Conservation (phyloP, 2,888 invertebrate genomes). For the Saturnia pavonia region DNA sequence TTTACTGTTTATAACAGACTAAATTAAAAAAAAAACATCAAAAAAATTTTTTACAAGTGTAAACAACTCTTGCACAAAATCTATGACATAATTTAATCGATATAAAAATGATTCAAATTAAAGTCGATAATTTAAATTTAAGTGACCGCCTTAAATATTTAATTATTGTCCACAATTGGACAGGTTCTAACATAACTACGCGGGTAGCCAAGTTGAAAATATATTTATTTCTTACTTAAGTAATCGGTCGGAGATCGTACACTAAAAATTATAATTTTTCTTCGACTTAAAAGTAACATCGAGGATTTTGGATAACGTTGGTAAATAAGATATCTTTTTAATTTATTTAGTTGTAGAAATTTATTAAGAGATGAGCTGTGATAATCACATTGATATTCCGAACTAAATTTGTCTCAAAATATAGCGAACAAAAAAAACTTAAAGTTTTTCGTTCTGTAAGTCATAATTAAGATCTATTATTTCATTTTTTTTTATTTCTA, state of each 20-base stretch:
- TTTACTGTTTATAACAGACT: not conserved
- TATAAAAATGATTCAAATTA: not conserved
- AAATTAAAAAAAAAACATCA: not conserved
- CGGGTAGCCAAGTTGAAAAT: constrained; percentile 19
- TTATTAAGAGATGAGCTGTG: not conserved
- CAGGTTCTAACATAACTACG: not conserved
- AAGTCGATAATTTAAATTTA: not conserved
- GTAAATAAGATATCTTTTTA: not conserved
- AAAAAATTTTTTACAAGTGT: too few species aligned
- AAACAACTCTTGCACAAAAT: too few species aligned
- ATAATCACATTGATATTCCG: not conserved
- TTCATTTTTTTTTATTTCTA: too few species aligned
- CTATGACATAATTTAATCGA: too few species aligned
- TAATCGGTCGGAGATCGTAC: constrained; percentile 55
- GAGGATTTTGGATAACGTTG: constrained; percentile 21
- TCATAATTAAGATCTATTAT: not conserved
- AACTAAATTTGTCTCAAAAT: not conserved
- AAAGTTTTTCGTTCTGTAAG: not conserved
- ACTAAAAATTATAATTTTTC: constrained; percentile 31
- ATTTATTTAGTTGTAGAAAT: not conserved
- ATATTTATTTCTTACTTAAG: constrained; percentile 21
- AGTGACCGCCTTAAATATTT: constrained; percentile 8
- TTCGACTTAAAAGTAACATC: constrained; percentile 19
- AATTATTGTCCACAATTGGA: not conserved
- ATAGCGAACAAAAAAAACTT: not conserved